Conservation (phyloP, 2,888 invertebrate species). For the Molorchus minor region DNA sequence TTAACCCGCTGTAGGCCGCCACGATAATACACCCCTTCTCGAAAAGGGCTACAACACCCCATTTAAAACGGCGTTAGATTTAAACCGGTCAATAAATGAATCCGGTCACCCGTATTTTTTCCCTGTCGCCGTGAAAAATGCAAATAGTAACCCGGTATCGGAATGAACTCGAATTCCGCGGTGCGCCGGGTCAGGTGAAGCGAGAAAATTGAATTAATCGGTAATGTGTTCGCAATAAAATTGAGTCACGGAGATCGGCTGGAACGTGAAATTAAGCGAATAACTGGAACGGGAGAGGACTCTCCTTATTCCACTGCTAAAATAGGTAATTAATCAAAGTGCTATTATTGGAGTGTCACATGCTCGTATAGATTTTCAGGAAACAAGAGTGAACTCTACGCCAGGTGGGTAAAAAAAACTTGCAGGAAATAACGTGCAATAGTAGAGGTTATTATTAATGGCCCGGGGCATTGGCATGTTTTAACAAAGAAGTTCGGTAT, state of each 20-base stretch:
- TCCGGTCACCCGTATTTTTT: slow-evolving; percentile 15
- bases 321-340: slow-evolving; percentile 15
- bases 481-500: too few relatives aligned
- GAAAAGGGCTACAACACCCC: too few relatives aligned
- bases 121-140: slow-evolving; percentile 44
- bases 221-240: slow-evolving; percentile 53
- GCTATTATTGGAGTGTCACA: too few relatives aligned
- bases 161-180: slow-evolving; percentile 28
- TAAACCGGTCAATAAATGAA: slow-evolving; percentile 21
- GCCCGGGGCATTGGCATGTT: too few relatives aligned
- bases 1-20: too few relatives aligned
- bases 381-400: too few relatives aligned
- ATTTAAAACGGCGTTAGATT: too few relatives aligned
- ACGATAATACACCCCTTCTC: too few relatives aligned
- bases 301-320: slow-evolving; percentile 15
- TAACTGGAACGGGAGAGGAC: slow-evolving; percentile 29
- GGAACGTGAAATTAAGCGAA: slow-evolving; percentile 30
- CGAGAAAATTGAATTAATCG: slow-evolving; percentile 52
- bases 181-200: slow-evolving; percentile 35
- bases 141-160: slow-evolving; percentile 44
- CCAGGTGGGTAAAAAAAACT: too few relatives aligned
- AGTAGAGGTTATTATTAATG: too few relatives aligned
- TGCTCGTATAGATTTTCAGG: too few relatives aligned
- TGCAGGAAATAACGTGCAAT: too few relatives aligned
- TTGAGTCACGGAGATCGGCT: slow-evolving; percentile 33